phyloP scores from a whole-genome alignment of 2,888 invertebrate species.

The Cosmia trapezina region DNA sequence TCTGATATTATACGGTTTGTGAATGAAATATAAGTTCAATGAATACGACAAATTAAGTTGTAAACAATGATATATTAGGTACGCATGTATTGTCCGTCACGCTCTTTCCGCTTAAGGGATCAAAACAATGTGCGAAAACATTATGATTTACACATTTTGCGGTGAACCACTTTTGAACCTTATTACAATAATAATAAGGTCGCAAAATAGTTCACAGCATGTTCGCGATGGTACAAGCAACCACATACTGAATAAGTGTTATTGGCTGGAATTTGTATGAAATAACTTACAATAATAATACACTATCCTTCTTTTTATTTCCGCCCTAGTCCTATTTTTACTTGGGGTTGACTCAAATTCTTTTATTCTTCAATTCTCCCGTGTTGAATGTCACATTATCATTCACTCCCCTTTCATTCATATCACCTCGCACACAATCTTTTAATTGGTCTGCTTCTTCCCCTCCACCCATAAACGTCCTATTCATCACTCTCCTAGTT shows the following conservation, averaged over 20 bases:
- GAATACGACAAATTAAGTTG: constrained; percentile 43
- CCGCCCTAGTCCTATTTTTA: background rate
- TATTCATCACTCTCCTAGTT: background rate
- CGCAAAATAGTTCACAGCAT: too few relatives aligned
- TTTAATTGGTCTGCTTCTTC: background rate
- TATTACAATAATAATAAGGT: too few relatives aligned
- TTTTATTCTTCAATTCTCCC: background rate
- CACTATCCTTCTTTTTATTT: background rate
- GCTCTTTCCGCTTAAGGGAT: constrained; percentile 23
- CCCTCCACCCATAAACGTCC: background rate
- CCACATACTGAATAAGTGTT: background rate
- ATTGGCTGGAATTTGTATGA: constrained; percentile 1
- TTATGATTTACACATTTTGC: background rate
- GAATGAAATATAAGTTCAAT: constrained; percentile 60
- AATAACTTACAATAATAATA: background rate
- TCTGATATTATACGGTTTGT: constrained; percentile 58
- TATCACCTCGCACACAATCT: background rate
- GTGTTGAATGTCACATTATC: background rate
- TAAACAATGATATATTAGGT: constrained; percentile 39
- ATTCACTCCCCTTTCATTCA: background rate
- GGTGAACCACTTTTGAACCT: too few relatives aligned
- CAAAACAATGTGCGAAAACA: constrained; percentile 39
- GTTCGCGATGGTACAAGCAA: constrained; percentile 1
- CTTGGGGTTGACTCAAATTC: background rate
- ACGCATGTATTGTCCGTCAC: constrained; percentile 19